Evolutionary conservation across 2,797 vertebrate species (phyloP).

Genomic region (Pipistrellus pipistrellus): DNA sequence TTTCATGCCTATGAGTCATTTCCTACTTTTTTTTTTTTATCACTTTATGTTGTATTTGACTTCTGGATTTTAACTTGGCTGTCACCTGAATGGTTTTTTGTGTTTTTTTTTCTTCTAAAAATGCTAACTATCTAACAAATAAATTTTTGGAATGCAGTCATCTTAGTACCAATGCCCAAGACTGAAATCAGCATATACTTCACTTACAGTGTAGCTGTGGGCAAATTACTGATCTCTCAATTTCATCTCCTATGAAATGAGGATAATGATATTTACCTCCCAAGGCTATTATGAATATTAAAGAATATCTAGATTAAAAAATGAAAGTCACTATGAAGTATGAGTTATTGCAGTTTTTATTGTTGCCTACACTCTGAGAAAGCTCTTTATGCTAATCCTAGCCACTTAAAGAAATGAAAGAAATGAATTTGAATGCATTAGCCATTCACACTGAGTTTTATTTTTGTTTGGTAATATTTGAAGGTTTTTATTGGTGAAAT

Average conservation of each 20-base stretch:
- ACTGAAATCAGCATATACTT: slow-evolving; percentile 54
- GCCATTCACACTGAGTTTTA: slow-evolving; percentile 73
- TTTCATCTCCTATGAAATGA: slow-evolving; percentile 75
- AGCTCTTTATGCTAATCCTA: slow-evolving; percentile 74
- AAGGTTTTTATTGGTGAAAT: slow-evolving; percentile 72
- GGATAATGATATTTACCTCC: slow-evolving; percentile 77
- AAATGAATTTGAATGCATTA: slow-evolving; percentile 76
- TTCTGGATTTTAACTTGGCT: slow-evolving; percentile 24
- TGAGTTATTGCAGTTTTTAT: slow-evolving; percentile 77
- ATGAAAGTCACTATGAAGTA: slow-evolving; percentile 70
- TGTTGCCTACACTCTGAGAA: slow-evolving; percentile 67
- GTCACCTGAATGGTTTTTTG: background rate
- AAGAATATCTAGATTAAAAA: slow-evolving; percentile 77
- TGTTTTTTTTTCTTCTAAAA: background rate
- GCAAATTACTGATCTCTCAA: slow-evolving; percentile 75
- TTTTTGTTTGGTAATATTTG: slow-evolving; percentile 73
- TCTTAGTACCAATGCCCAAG: background rate
- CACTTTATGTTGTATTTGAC: background rate
- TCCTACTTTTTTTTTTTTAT: background rate
- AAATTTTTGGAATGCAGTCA: slow-evolving; percentile 9
- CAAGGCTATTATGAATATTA: slow-evolving; percentile 77
- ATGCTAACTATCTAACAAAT: background rate
- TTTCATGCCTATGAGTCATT: background rate
- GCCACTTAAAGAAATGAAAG: slow-evolving; percentile 65
- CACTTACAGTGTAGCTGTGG: slow-evolving; percentile 58